Evolutionary conservation across 2,888 invertebrate species (phyloP), one percentile per base, ranked within the genome.

Genomic region (Trissonchulus latispiculum): DNA sequence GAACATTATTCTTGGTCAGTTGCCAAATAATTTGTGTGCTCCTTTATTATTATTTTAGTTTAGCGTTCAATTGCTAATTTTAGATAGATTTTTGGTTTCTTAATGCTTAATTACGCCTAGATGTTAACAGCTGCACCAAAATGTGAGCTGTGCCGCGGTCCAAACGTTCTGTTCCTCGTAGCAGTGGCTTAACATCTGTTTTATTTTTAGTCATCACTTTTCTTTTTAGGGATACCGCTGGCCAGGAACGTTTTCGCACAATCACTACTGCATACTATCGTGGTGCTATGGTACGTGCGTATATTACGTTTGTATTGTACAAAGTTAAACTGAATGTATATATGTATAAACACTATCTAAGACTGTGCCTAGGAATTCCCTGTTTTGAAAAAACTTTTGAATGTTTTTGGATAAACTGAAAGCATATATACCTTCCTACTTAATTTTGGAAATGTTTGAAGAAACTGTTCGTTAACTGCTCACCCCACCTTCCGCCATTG

Each of bases 191-290:
- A n/a, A n/a, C n/a, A n/a, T n/a, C n/a, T 75, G n/a, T 2, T 28
- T 36, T 68, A 2, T 23, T n/a, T 31, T n/a, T 35, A 36, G 74
- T n/a, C n/a, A 23, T n/a, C 2, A 75, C 35, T 35, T 74, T 74
- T 18, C 74, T 15, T 33, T 75, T 29, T 81, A 94, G 94, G 95
- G 95, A 96, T 84, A 96, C 95, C 74, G 96, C 96, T 68, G 96
- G 96, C 0, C 96, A 96, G 85, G 96, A 96, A 85, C 88, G 96
- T 83, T 96, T 96, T 87, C 89, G 95, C 79, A 96, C 96, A 77
- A 96, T 96, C 79, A 96, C 96, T 73, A 96, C 95, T 75, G 95
- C 96, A n/a, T 96, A 96, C 84, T 96, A 96, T 86, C 89, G 96
- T 80, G 96, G 96, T 69, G 96, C 96, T 69, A 96, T 96, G 95